These are phyloP conservation scores for Corapipo altera DNA, from an alignment of 2,113 vertebrate genomes.

Conservation along the genomic window DNA sequence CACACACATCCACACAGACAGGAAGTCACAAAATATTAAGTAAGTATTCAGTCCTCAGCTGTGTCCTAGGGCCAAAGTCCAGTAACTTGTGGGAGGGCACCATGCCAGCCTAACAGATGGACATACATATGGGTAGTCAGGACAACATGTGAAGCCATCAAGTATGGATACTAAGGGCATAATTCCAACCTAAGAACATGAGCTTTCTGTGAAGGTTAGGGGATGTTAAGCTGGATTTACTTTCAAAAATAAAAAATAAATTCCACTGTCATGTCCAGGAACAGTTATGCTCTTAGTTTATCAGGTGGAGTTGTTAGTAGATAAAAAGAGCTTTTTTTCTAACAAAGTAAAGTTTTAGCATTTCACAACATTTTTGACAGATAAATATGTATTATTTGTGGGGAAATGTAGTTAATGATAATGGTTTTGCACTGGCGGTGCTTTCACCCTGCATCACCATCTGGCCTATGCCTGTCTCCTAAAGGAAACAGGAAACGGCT, in stretches of 20 bases:
- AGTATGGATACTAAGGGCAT: conserved; percentile 64
- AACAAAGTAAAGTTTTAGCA: background rate
- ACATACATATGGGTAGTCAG: conserved; percentile 48
- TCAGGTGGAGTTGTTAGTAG: background rate
- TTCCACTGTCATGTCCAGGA: background rate
- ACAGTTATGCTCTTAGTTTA: conserved; percentile 7
- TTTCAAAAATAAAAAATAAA: conserved; percentile 60
- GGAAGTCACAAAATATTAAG: conserved; percentile 37
- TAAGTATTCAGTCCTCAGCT: background rate
- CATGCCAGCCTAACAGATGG: conserved; percentile 56
- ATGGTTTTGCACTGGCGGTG: background rate
- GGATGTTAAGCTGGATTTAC: conserved; percentile 62
- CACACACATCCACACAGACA: background rate
- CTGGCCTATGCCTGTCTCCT: background rate
- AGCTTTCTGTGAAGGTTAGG: conserved; percentile 72
- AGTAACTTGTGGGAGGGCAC: conserved; percentile 39
- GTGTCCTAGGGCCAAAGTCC: conserved; percentile 9
- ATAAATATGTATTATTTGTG: background rate
- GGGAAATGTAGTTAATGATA: background rate
- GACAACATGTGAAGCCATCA: conserved; percentile 57
- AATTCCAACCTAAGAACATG: conserved; percentile 64
- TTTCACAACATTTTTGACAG: background rate
- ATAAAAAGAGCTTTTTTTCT: background rate
- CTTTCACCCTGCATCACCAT: conserved; percentile 4
- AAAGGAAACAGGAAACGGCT: background rate